A percentile compares a stretch with the other conserved stretches of the same genome.
Conservation (phyloP, 2,888 invertebrate species). For the Allygus modestus region DNA sequence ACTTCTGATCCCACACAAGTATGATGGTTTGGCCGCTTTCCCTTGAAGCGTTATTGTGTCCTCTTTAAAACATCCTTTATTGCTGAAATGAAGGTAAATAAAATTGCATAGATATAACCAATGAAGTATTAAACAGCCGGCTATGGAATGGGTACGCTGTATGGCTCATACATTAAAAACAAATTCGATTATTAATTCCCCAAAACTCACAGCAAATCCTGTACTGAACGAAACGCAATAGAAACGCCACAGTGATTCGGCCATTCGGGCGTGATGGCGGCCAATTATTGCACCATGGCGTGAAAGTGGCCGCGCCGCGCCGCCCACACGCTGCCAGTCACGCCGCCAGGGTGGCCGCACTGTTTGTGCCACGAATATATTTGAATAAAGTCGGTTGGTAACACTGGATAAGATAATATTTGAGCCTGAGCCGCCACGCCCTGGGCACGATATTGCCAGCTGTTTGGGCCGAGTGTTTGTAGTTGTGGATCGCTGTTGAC, state of each 20-base stretch:
- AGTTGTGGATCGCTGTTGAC: slow-evolving; percentile 22
- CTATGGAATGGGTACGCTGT: too few species aligned
- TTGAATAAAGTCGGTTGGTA: slow-evolving; percentile 57
- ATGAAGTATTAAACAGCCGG: too few species aligned
- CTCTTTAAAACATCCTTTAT: too few species aligned
- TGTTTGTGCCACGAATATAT: slow-evolving; percentile 55
- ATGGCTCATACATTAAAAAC: too few species aligned
- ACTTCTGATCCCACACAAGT: too few species aligned
- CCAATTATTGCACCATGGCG: slow-evolving; percentile 40
- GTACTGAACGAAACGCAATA: too few species aligned
- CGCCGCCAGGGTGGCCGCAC: slow-evolving; percentile 50
- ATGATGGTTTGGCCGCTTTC: too few species aligned
- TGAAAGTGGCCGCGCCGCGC: slow-evolving; percentile 4
- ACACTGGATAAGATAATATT: slow-evolving; percentile 57
- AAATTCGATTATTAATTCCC: too few species aligned
- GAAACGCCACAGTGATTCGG: neutral
- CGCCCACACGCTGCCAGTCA: slow-evolving; percentile 25
- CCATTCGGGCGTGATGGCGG: neutral
- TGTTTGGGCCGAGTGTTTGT: neutral
- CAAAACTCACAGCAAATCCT: too few species aligned
- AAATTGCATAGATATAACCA: too few species aligned
- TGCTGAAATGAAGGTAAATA: too few species aligned
- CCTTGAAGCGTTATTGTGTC: too few species aligned
- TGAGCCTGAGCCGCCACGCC: slow-evolving; percentile 2
- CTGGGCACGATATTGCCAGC: neutral